Evolutionary conservation across 2,888 invertebrate species (phyloP).

Genomic region (Athalia rosae): DNA sequence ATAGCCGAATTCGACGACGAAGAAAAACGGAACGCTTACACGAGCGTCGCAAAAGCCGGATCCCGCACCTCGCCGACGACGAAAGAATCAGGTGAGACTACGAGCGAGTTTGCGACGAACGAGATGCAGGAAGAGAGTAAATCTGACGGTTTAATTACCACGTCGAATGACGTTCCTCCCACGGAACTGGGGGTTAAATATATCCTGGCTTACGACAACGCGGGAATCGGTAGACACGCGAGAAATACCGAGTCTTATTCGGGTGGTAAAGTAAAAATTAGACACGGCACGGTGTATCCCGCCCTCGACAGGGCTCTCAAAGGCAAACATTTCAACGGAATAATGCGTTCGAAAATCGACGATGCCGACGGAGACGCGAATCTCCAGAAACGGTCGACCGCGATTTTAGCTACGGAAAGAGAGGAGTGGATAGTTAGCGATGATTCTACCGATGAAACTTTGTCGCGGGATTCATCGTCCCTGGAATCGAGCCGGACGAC

Average conservation of each 20-base stretch:
- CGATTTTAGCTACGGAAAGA: no score
- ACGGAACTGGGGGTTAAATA: not conserved
- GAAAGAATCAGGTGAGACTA: not conserved
- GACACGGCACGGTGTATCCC: not conserved
- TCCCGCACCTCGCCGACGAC: not conserved
- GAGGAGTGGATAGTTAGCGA: no score
- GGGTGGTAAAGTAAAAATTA: not conserved
- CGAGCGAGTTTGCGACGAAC: not conserved
- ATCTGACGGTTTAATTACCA: not conserved
- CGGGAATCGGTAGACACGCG: not conserved
- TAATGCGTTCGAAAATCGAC: no score
- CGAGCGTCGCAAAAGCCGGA: not conserved
- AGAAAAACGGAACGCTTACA: not conserved
- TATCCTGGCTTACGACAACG: slow-evolving; percentile 9
- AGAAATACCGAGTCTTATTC: not conserved
- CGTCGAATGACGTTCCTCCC: not conserved
- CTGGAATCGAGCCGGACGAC: not conserved
- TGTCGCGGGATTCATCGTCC: not conserved
- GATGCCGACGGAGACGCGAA: no score
- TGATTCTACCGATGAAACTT: not conserved
- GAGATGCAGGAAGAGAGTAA: not conserved
- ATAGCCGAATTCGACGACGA: not conserved
- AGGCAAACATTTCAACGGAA: no score
- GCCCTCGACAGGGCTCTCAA: no score
- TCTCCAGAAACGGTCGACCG: no score